Evolutionary conservation across 2,888 invertebrate species (phyloP), one percentile per base, ranked within the genome.

Genomic region (Oxytorus armatus): DNA sequence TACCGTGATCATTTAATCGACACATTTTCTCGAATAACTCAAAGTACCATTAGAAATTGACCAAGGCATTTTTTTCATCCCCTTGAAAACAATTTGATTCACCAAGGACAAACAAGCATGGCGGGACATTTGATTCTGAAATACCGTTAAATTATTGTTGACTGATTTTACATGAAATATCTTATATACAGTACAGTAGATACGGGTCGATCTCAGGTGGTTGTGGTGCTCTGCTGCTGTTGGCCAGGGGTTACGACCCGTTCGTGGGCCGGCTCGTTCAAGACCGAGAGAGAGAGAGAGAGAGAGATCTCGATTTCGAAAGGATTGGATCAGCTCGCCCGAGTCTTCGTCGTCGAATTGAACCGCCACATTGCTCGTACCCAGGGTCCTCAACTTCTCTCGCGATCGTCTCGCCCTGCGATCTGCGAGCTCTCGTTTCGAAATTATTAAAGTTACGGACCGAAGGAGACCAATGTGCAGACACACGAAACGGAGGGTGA

Each of bases 221-320:
- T 57, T 69, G 69, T 23, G 25, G 44, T 23, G 73, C 68, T 59
- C 69, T 68, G 77, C 76, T 65, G 75, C 77, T 66, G 74, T 69
- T 70, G 74, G 81, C 79, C 72, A 76, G 65, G 81, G 81, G 84
- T 82, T 82, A 82, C 78, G 84, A 84, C 84, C 82, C 80, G 80
- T 36, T 29, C 44, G 69, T 86, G 84, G 78, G 81, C 82, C 85
- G 82, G 86, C 86, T 85, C 85, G 81, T 75, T 79, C 66, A 77
- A 79, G 61, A n/a, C 16, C 44, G 74, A 73, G 78, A 80, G 69
- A 73, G 69, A 63, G 61, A 68, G 51, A 65, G 42, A 69, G 49
- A 59, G 70, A 70, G 76, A 68, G 82, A 82, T 84, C 81, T 82
- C 78, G 81, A 84, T 84, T 84, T 82, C 84, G 84, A 84, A 84